Evolutionary conservation across 2,113 vertebrate genomes (phyloP).

Genomic region (Centropristis striata): DNA sequence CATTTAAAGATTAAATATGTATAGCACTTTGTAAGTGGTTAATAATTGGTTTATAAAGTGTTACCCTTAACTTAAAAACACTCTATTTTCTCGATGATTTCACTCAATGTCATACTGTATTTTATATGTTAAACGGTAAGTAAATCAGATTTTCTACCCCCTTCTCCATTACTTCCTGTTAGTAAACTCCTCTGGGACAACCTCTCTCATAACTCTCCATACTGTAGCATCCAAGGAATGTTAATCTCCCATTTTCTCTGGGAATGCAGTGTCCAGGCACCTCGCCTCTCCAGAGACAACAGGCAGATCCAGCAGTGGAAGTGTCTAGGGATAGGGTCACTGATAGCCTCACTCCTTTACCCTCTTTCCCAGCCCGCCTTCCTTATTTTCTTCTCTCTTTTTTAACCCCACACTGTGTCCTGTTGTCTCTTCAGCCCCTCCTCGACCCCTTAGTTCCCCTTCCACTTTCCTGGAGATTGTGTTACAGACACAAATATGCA

Average conservation of each 20-base stretch:
- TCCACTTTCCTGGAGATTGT: constrained; percentile 50
- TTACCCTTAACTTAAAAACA: too few species aligned
- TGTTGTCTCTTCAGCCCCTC: constrained; percentile 51
- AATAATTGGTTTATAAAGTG: too few species aligned
- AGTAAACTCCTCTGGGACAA: constrained; percentile 36
- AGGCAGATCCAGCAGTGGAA: constrained; percentile 53
- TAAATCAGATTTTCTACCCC: constrained; percentile 33
- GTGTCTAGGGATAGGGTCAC: constrained; percentile 62
- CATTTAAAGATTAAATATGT: too few species aligned
- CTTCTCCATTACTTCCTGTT: constrained; percentile 56
- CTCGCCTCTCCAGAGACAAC: constrained; percentile 60
- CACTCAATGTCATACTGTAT: constrained; percentile 21
- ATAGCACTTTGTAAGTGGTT: too few species aligned
- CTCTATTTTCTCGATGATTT: neutral
- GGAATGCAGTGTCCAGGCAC: constrained; percentile 67
- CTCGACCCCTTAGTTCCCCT: neutral
- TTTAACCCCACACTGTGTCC: constrained; percentile 15
- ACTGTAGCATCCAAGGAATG: constrained; percentile 74
- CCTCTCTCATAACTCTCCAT: constrained; percentile 42
- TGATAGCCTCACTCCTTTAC: constrained; percentile 52
- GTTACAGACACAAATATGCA: constrained; percentile 59
- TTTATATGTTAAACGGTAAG: constrained; percentile 2
- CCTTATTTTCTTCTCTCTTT: constrained; percentile 14
- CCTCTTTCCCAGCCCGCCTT: neutral
- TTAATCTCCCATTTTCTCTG: constrained; percentile 74